These are phyloP conservation scores for Vulpes ferrilata DNA, from an alignment of 2,113 vertebrate species.

Conservation along the genomic window DNA sequence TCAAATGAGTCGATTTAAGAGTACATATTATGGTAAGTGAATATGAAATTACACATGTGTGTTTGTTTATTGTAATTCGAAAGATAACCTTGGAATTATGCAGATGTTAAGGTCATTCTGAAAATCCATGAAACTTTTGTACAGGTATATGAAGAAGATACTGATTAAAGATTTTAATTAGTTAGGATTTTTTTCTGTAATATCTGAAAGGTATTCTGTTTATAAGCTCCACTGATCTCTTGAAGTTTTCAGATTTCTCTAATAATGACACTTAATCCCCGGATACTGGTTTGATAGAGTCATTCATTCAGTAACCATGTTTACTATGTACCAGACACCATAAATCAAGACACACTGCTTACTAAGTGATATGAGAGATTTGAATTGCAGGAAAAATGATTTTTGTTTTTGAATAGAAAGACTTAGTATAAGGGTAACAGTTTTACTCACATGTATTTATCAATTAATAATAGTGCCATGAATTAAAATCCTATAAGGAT, in stretches of 20 bases:
- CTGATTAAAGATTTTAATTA: background rate
- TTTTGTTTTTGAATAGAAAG: conserved; percentile 23
- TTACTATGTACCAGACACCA: background rate
- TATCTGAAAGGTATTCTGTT: background rate
- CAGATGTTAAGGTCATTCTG: background rate
- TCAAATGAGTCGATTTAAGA: background rate
- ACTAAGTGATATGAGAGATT: background rate
- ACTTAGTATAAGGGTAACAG: background rate
- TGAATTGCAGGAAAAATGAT: background rate
- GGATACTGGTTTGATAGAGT: background rate
- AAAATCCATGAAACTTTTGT: background rate
- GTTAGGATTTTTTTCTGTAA: background rate
- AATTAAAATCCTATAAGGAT: background rate
- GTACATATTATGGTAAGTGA: background rate
- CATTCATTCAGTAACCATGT: background rate
- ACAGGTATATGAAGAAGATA: background rate
- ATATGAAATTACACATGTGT: background rate
- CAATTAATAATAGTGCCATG: background rate
- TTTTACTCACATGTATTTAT: background rate
- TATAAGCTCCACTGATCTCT: background rate
- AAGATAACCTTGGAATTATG: background rate
- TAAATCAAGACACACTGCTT: background rate
- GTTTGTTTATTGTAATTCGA: background rate
- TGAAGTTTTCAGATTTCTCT: conserved; percentile 19
- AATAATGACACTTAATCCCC: conserved; percentile 6